Evolutionary conservation across 92 coral and sea anemone species (phyloP), one percentile per base, ranked within the genome.

Genomic region (Porites lobata): DNA sequence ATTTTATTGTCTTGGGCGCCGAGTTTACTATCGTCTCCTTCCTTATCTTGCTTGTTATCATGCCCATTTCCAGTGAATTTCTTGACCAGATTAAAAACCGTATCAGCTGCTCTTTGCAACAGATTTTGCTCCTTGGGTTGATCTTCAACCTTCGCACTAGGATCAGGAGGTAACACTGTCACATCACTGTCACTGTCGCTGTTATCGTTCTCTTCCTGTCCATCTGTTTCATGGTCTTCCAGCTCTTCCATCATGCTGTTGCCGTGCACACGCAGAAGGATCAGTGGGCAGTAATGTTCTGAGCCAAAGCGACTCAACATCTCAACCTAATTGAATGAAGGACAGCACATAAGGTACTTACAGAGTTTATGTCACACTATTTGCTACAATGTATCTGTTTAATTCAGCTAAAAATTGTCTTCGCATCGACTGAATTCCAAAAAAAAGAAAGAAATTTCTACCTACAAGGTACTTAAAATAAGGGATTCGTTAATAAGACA

Each of bases 241-340:
- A 95, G 90, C 80, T 98, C 99, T 78, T 98, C 99, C 83, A 98
- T 94, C 99, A 98, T 98, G 38, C 98, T 96, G 43, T 85, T 92
- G 9, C 99, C 99, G 80, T 90, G 90, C 66, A 98, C 99, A 50
- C 98, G 96, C 54, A 97, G 85, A 64, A 98, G 90, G 61, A 98
- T 98, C 90, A 96, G 91, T 8, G 99, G 99, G 65, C 99, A 98
- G 91, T 98, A 98, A 89, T 98, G 99, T 66, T 98, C 98, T n/a
- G 95, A 92, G 13, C 98, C 99, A 89, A 96, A 96, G 80, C 92
- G 98, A 92, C 96, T 98, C 63, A 96, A 73, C 99, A 96, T 96
- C 76, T 98, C 99, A 43, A 98, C 96, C 99, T 96, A 65, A 8
- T 75, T 65, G n/a, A 66, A 38, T 75, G 18, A 29, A 54, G 3